Conservation (phyloP, 2,888 invertebrate species). For the Nomada fucata region DNA sequence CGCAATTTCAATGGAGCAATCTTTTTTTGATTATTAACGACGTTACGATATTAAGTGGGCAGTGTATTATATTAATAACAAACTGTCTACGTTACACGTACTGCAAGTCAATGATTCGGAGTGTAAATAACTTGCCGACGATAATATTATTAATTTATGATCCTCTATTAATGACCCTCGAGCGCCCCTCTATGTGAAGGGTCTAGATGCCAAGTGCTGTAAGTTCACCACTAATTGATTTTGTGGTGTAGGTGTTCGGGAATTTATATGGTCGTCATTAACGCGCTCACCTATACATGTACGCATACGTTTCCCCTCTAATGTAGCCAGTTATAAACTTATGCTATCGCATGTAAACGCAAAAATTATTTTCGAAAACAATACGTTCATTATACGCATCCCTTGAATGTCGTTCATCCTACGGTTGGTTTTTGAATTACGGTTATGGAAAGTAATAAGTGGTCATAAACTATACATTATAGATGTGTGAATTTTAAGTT, state of each 20-base stretch:
- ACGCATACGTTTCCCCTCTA: not conserved
- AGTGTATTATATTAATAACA: no score
- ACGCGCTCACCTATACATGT: constrained; percentile 2
- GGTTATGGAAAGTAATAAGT: no score
- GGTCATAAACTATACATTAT: no score
- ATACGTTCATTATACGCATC: not conserved
- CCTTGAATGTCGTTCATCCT: no score
- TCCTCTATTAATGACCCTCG: constrained; percentile 25
- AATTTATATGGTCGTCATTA: constrained; percentile 25
- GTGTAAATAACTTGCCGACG: not conserved
- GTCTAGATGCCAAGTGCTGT: constrained; percentile 17
- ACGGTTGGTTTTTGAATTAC: no score
- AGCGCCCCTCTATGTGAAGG: constrained; percentile 27
- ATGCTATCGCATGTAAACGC: not conserved
- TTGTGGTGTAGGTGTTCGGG: constrained; percentile 18
- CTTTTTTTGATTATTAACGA: no score
- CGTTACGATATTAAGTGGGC: no score
- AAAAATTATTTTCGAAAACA: not conserved
- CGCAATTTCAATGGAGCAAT: no score
- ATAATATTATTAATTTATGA: constrained; percentile 41
- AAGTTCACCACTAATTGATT: constrained; percentile 40
- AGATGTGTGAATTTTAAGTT: no score
- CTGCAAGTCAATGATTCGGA: no score
- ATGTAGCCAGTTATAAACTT: not conserved
- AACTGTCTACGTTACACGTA: no score